Evolutionary conservation across 2,797 vertebrate species (phyloP), one percentile per base, ranked within the genome.

Genomic region (Anabacerthia variegaticeps): DNA sequence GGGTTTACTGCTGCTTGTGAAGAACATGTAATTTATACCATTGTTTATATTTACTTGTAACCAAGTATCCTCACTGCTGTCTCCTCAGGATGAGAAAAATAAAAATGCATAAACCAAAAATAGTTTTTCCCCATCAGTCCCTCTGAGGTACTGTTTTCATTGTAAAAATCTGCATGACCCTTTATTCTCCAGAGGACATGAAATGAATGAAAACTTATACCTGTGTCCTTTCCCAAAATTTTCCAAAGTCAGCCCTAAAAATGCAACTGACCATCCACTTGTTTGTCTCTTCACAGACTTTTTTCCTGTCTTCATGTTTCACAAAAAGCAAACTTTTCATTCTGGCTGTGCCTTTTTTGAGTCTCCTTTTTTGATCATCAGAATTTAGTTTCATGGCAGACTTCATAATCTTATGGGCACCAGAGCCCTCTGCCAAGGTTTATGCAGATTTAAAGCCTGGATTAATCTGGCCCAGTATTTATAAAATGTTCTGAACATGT

Each of bases 361-460:
- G 22, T 61, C 41, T 79, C 28, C 15, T 73, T 80, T 89, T 71
- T 41, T 52, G 49, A 63, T 78, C 14, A 6, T 80, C 69, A 88
- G 28, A 75, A 63, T 79, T 73, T 66, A 84, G 76, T 86, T 93
- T 89, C 88, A 65, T n/a, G 43, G 74, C 79, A 93, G 89, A 74
- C 63, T 86, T 90, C 12, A 49, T 93, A 96, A 96, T 93, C 88
- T 96, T 67, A 71, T 0, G 63, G 92, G 85, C 76, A 95, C 85
- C 83, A 88, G 88, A 95, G 59, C 39, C 61, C 63, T 92, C 41
- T 94, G 88, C 89, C 85, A 95, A 79, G 85, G 77, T 93, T 96
- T 96, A 95, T 97, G 93, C 71, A 96, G 93, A 96, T 94, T 90
- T 93, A 95, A 96, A 95, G 92, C 80, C 63, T 68, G 91, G 89